Evolutionary conservation across 1,140 invertebrate genomes (phyloP), one percentile per base, ranked within the genome.

Genomic region (Drosophila sechellia): DNA sequence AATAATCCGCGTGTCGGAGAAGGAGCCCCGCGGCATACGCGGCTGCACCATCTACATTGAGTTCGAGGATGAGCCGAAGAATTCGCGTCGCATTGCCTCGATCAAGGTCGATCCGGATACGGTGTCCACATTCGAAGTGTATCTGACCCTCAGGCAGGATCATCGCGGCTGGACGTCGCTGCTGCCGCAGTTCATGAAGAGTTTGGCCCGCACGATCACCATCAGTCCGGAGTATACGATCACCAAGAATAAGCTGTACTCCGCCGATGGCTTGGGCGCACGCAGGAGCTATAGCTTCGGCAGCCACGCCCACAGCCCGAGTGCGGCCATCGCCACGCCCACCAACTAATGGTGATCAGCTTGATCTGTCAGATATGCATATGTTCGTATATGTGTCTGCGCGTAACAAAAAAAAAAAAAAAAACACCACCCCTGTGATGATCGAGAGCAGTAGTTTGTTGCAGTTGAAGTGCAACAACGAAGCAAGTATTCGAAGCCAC

Each of bases 181-280:
- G 74, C 93, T 97, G 93, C 96, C 96, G 87, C 96, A 96, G 91
- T 97, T 97, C 93, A 94, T 97, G 93, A 97, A 97, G 96, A 96
- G 93, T 94, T 95, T 95, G 64, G 81, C 81, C 39, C 85, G 96
- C 80, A 96, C 96, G 58, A 96, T 97, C 80, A 96, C 97, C 92
- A 95, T 97, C 92, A 96, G 96, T 93, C 95, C 95, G 61, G 95
- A 95, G 85, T 97, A 97, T 92, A 95, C 94, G 65, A 93, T 97
- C 85, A 95, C 95, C 77, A 97, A 97, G 93, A 97, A 96, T 92
- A 97, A 97, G 92, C 93, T 97, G 34, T 97, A 97, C 52, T 90
- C 90, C 12, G 66, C 83, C 5, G 83, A 91, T 48, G 77, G 83
- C 1, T 53, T 90, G 53, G 77, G 80, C 12, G 85, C 83, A n/a